Evolutionary conservation across 2,888 invertebrate species (phyloP), one percentile per base, ranked within the genome.

Genomic region (Tolmerus cingulatus): DNA sequence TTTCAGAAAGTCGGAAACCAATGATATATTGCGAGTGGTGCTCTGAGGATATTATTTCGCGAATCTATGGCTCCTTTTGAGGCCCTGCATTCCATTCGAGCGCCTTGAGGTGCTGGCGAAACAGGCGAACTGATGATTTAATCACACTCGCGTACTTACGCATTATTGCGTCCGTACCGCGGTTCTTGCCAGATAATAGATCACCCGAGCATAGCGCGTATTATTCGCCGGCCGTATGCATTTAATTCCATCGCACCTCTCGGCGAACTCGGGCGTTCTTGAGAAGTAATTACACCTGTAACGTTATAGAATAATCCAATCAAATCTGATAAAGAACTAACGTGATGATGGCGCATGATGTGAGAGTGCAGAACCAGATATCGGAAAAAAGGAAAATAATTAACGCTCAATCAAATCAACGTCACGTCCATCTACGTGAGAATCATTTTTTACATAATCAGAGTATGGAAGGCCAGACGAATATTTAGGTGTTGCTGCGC

Each of bases 351-450:
- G 85, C 74, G 85, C 74, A 74, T 43, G 74, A 55, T 40, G 85
- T 85, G 85, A 40, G 85, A 74, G 74, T 74, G 34, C 85, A 85
- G 74, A 85, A 85, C 85, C 74, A 74, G 74, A 85, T 85, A 74
- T 74, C 74, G 46, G 27, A 30, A 86, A 86, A 85, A 85, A 85
- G 85, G 85, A 85, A 89, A 89, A 90, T 90, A 90, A 90, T 90
- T 90, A 90, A 89, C 89, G 89, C 89, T 89, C 89, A 92, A 92
- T 92, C 92, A 92, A 92, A 92, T 92, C 92, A 92, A 92, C 92
- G 91, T 92, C 92, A 92, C 92, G 92, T 92, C 91, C 91, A 90
- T 89, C 90, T 91, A 92, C 92, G 92, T 92, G 92, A 92, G 91
- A 92, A 91, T 92, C 91, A 91, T 92, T 92, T 92, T 89, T 90